Conservation (phyloP, 2,888 invertebrate species). For the Metallyticus violacea region DNA sequence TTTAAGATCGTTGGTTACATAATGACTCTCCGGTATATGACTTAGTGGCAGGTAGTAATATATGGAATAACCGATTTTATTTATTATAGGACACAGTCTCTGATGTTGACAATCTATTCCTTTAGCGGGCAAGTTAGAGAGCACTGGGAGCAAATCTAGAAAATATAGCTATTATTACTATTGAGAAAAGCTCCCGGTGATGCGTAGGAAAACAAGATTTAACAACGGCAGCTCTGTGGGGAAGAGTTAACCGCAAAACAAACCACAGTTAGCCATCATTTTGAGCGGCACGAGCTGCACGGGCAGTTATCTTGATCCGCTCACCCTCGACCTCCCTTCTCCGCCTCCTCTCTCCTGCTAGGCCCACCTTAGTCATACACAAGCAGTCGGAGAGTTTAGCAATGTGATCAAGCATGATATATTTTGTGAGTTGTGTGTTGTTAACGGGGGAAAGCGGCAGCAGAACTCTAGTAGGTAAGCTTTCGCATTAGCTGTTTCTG, state of each 20-base stretch:
- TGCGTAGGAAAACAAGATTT: not conserved
- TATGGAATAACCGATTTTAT: too few relatives aligned
- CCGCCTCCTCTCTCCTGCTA: not conserved
- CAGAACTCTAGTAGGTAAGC: not conserved
- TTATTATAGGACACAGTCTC: too few relatives aligned
- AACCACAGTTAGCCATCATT: slow-evolving; percentile 4
- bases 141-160: not conserved
- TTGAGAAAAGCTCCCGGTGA: not conserved
- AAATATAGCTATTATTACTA: not conserved
- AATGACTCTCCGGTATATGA: too few relatives aligned
- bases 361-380: not conserved
- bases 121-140: too few relatives aligned
- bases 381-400: not conserved
- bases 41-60: too few relatives aligned
- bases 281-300: slow-evolving; percentile 3
- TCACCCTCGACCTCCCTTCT: not conserved
- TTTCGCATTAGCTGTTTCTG: too few relatives aligned
- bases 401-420: not conserved
- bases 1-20: too few relatives aligned
- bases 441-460: not conserved
- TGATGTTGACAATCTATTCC: too few relatives aligned
- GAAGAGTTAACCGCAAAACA: not conserved
- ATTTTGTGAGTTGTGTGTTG: not conserved
- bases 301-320: slow-evolving; percentile 4
- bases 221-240: not conserved